A percentile compares a stretch with the other conserved stretches of the same genome.
These are phyloP conservation scores for human (Homo sapiens) DNA, from an alignment of 2,113 vertebrate genomes.

Conservation along the genomic window GRCh38 chr4:154087501-154088000, in stretches of 20 bases:
- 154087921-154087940: neutral
- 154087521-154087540: neutral
- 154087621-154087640: neutral
- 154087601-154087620: conserved; percentile 4
- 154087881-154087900: too few species aligned
- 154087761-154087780: neutral
- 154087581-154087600: neutral
- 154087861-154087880: neutral
- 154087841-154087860: neutral
- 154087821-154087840: neutral
- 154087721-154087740: conserved; percentile 37
- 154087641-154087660: neutral
- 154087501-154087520: neutral
- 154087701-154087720: neutral
- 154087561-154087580: neutral
- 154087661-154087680: neutral
- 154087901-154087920: neutral
- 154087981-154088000: neutral
- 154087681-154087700: neutral
- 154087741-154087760: neutral
- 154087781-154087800: neutral
- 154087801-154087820: neutral
- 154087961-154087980: neutral
- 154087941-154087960: neutral
- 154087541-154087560: neutral